phyloP scores from a whole-genome alignment of 2,113 vertebrate species.

The Semnornis frantzii region DNA sequence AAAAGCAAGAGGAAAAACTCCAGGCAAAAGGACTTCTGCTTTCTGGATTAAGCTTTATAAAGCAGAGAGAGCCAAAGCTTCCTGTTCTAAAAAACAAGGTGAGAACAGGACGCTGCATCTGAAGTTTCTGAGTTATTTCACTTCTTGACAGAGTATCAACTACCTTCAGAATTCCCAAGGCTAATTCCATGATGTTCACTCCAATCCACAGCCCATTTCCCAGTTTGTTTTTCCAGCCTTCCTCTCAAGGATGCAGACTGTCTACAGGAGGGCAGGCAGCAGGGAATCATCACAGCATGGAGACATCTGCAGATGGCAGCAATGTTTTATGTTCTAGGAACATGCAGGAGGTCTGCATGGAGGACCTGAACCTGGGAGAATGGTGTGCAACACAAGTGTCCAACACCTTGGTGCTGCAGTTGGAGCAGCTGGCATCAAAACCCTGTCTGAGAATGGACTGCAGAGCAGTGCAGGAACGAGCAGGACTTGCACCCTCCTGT shows the following conservation, averaged over 20 bases:
- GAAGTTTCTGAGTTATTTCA: neutral
- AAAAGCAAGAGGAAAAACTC: neutral
- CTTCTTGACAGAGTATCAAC: neutral
- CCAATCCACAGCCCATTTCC: neutral
- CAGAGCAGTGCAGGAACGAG: neutral
- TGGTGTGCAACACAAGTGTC: neutral
- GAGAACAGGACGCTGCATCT: neutral
- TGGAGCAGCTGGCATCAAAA: neutral
- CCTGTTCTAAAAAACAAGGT: neutral
- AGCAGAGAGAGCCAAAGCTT: neutral
- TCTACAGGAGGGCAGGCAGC: neutral
- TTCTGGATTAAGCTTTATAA: neutral
- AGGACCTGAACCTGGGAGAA: neutral
- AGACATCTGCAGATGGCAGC: slow-evolving; percentile 42
- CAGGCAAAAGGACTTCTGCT: neutral
- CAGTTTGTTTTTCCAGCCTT: neutral
- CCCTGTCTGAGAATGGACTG: neutral
- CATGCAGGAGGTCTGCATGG: neutral
- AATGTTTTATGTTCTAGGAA: neutral
- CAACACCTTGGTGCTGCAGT: neutral
- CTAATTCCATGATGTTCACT: neutral
- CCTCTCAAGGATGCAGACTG: neutral
- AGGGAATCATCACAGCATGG: neutral
- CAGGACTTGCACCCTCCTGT: neutral
- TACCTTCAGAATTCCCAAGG: neutral